Base-by-base conservation (phyloP, 1,140 invertebrate genomes). In the Panulirus ornatus region DNA sequence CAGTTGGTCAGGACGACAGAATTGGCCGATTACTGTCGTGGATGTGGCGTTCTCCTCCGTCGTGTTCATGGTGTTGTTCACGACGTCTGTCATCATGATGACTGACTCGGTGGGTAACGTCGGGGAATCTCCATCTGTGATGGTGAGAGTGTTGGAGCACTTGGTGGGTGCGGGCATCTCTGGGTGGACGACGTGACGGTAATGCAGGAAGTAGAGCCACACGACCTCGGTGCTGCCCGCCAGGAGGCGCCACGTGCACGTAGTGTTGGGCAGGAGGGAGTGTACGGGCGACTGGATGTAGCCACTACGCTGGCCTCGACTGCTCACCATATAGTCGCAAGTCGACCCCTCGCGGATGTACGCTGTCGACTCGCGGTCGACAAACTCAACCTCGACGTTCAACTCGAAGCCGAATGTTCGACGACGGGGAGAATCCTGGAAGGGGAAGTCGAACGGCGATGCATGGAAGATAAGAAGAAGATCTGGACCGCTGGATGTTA, bases 401-500 rank as follows among this genome's bases (percentile, higher is more conserved):
- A 98, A 94, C 93, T 98, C 97, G 94, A 98, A 98, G 82, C 97
- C 97, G 93, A 97, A 95, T 36, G 96, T 91, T 51, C 85, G 88
- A 44, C 92, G 79, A 5, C 92, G 79, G 93, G 97, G 95, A 36
- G 96, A 92, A 75, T 92, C 92, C 58, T 92, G 92, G 63, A 91
- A 95, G 94, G 98, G 97, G 87, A 97, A 97, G 92, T 97, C 97
- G 94, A 96, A 97, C 1, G 97, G 96, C 36, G 97, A 97, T 27
- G 97, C 97, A 85, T 97, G 97, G 93, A 98, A 97, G 94, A 98
- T 97, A 38, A 98, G 97, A 70, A 98, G 94, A 84, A 98, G 95
- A 93, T 98, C 97, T 47, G 97, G 96, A 0, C 97, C 97, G 93
- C 97, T 97, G 84, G 97, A 97, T 84, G 97, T 95, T 85, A 97